Evolutionary conservation across 2,888 invertebrate genomes (phyloP), one percentile per base, ranked within the genome.

Genomic region (Teleiodes luculella): DNA sequence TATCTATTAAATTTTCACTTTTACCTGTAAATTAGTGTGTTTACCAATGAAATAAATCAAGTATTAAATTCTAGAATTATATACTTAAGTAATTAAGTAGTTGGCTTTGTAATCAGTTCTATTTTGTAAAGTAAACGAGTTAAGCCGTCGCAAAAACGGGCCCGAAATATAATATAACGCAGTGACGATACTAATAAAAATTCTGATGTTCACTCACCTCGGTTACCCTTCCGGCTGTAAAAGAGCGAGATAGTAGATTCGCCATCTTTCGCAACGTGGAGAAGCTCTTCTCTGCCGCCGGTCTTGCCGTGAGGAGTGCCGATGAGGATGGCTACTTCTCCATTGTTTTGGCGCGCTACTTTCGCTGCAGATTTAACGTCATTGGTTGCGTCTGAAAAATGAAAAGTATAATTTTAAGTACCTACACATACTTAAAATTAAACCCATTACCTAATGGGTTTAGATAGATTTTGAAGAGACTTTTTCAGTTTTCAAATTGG

Each of bases 211-310:
- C 7, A 13, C 68, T 69, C 51, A 88, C 88, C 83, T 67, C 85
- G 86, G 63, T 85, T 80, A 50, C 60, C 80, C 65, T 84, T 86
- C 51, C 68, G 72, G 56, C 80, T 84, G 43, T 80, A 88, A 35
- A 73, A 86, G 11, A 89, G 66, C 10, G 86, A 79, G 48, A 85
- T 61, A 10, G 83, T 70, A 11, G 72, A 65, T 56, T 86, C 86
- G 0, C 83, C 81, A 8, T 73, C 67, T 3, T 73, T 76, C 59
- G 80, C 82, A 0, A 73, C 80, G 33, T 83, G 80, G 0, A 88
- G 62, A 3, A 89, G 66, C 20, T 85, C 83, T 46, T 84, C 85
- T 51, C 83, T 69, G 20, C 76, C 71, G 0, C 65, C 54, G 20
- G 64, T 71, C 31, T 64, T 76, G 13, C 74, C 76, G 11, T 76